A percentile compares a stretch with the other conserved stretches of the same genome.
These are phyloP conservation scores for Erethizon dorsatum DNA, from an alignment of 2,797 vertebrate species.

Conservation along the genomic window DNA sequence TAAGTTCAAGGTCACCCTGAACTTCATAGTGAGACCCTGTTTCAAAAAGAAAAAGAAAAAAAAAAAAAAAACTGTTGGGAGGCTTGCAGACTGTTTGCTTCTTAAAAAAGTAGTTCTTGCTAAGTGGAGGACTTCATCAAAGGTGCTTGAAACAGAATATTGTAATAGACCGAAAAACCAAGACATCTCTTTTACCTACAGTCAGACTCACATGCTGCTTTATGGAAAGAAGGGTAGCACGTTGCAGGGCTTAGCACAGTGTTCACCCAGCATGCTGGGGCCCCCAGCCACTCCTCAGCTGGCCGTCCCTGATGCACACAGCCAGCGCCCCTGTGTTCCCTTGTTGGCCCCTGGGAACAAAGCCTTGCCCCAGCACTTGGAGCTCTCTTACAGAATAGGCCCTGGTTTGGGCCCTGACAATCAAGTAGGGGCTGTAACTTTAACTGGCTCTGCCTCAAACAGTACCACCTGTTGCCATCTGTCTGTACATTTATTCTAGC, in stretches of 20 bases:
- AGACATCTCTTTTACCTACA: neutral
- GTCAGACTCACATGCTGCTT: neutral
- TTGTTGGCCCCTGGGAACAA: neutral
- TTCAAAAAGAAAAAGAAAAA: neutral
- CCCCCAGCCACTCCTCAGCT: neutral
- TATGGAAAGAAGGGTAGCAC: neutral
- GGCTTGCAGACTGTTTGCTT: neutral
- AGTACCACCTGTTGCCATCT: neutral
- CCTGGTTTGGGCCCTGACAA: neutral
- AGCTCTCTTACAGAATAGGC: neutral
- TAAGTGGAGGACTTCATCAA: slow-evolving; percentile 20
- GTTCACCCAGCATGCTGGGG: neutral
- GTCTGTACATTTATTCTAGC: neutral
- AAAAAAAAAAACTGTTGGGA: neutral
- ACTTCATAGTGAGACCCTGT: neutral
- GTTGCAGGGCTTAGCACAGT: neutral
- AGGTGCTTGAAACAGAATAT: slow-evolving; percentile 1
- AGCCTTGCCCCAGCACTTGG: neutral
- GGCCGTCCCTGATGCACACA: neutral
- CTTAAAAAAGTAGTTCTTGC: slow-evolving; percentile 20
- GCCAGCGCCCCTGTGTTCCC: neutral
- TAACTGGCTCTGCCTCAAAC: neutral
- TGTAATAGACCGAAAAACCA: slow-evolving; percentile 5
- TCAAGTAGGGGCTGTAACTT: neutral
- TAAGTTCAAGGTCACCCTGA: neutral